These are phyloP conservation scores for Mohoua ochrocephala DNA, from an alignment of 2,113 vertebrate genomes.

Conservation along the genomic window DNA sequence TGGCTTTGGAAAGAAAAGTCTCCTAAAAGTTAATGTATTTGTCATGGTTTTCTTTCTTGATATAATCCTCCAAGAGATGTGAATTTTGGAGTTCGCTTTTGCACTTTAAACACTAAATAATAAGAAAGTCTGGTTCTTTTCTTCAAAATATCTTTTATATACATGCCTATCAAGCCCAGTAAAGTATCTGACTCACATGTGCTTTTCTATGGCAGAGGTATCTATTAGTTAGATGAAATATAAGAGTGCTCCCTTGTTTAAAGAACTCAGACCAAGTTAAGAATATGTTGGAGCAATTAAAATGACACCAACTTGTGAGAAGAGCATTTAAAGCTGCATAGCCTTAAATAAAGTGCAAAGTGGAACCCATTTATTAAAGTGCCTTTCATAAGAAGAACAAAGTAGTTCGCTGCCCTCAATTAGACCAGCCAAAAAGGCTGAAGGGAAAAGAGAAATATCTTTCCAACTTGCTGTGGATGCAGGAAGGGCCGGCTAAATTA, in stretches of 20 bases:
- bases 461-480: background rate
- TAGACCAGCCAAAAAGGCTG: background rate
- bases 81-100: background rate
- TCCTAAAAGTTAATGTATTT: background rate
- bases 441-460: background rate
- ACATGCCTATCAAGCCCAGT: background rate
- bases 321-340: background rate
- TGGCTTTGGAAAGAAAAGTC: background rate
- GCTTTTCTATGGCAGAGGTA: background rate
- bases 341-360: background rate
- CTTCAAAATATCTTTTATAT: background rate
- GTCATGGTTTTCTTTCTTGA: background rate
- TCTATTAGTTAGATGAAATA: background rate
- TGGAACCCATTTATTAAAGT: background rate
- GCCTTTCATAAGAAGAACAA: background rate
- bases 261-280: background rate
- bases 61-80: background rate
- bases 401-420: slow-evolving; percentile 29
- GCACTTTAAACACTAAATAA: background rate
- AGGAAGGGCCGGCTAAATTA: slow-evolving; percentile 20
- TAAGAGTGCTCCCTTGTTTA: background rate
- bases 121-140: background rate
- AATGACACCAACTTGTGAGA: background rate
- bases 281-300: background rate
- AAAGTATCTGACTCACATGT: background rate